These are phyloP conservation scores for Sciurus carolinensis DNA, from an alignment of 2,797 vertebrate genomes.

Conservation along the genomic window DNA sequence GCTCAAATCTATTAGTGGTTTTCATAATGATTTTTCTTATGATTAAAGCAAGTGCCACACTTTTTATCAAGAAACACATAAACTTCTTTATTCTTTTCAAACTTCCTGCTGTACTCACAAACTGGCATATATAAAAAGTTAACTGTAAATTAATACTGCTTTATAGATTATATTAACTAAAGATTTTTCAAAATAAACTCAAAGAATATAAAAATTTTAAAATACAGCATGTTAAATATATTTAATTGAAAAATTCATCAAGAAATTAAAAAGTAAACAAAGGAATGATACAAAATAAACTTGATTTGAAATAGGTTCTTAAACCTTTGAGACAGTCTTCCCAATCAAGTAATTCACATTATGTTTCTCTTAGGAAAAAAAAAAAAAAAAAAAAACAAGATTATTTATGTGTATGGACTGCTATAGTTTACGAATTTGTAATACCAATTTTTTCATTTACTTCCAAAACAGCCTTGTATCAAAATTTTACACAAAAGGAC, in stretches of 20 bases:
- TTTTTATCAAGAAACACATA: conserved; percentile 15
- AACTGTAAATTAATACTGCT: conserved; percentile 35
- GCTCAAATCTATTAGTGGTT: not conserved
- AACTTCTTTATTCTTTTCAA: not conserved
- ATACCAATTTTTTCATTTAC: conserved; percentile 41
- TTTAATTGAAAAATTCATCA: not conserved
- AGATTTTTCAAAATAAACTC: not conserved
- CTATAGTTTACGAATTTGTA: not conserved
- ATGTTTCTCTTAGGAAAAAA: conserved; percentile 35
- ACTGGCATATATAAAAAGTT: conserved; percentile 31
- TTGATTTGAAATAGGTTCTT: conserved; percentile 19
- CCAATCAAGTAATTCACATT: not conserved
- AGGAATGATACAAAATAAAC: not conserved
- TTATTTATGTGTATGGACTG: not conserved
- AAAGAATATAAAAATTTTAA: conserved; percentile 18
- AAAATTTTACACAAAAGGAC: not conserved
- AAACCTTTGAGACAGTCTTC: not conserved
- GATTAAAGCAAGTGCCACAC: not conserved
- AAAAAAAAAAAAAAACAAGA: not conserved
- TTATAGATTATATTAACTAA: not conserved
- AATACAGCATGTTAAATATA: not conserved
- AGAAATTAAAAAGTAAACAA: conserved; percentile 18
- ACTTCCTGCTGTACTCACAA: conserved; percentile 17
- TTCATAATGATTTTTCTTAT: conserved; percentile 7
- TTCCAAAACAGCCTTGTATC: conserved; percentile 5